Evolutionary conservation across 2,888 invertebrate genomes (phyloP).

Genomic region (Cremastobaeus sp.): DNA sequence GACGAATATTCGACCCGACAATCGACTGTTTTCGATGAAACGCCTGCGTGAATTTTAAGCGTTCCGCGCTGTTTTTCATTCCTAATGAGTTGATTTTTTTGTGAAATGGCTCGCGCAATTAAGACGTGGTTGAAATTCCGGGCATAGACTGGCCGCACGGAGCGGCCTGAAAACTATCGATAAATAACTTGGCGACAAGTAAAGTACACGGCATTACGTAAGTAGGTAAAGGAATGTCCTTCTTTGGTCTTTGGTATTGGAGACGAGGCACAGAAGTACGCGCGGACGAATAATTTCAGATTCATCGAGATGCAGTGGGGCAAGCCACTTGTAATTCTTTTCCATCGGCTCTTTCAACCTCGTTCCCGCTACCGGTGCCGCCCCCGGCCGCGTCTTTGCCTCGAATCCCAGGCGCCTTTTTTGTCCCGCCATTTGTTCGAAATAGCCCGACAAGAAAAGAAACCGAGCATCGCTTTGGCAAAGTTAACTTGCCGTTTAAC

Average conservation of each 20-base stretch:
- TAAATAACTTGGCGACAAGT: constrained; percentile 50
- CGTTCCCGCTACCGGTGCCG: constrained; percentile 47
- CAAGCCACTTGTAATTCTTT: constrained; percentile 77
- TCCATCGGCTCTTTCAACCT: constrained; percentile 65
- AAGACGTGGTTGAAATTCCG: constrained; percentile 26
- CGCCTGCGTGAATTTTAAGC: background rate
- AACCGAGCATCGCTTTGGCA: constrained; percentile 63
- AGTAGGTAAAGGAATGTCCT: constrained; percentile 45
- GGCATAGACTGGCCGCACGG: constrained; percentile 15
- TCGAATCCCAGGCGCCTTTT: constrained; percentile 64
- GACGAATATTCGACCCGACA: constrained; percentile 3
- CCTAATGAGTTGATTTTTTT: constrained; percentile 6
- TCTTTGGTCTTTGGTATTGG: constrained; percentile 52
- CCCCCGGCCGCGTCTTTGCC: constrained; percentile 42
- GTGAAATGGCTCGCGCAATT: constrained; percentile 27
- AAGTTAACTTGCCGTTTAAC: constrained; percentile 75
- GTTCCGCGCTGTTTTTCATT: too few relatives aligned
- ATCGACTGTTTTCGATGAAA: background rate
- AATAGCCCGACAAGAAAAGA: constrained; percentile 65
- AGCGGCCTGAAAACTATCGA: constrained; percentile 18
- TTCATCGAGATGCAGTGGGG: constrained; percentile 75
- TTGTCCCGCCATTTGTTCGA: constrained; percentile 72
- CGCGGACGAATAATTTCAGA: constrained; percentile 74
- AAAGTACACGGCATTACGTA: constrained; percentile 37
- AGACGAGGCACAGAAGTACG: constrained; percentile 55